Base-by-base conservation (phyloP, 35 echinoderm and acorn worm species). In the Stichopus chloronotus region DNA sequence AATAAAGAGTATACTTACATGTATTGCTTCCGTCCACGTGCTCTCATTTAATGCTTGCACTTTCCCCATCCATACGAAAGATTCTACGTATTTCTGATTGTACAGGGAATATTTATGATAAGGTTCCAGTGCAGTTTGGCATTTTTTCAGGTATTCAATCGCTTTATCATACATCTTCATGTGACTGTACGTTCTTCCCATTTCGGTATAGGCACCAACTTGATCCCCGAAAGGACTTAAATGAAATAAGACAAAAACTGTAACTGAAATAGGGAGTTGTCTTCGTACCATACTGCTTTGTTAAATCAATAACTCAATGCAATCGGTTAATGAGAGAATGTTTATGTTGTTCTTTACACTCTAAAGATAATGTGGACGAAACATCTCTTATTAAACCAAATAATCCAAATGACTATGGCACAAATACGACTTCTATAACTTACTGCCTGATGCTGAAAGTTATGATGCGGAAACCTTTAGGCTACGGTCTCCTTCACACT, bases 1-100 rank as follows among this genome's bases (percentile, higher is more conserved):
- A 43, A 43, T 43, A 43, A 43, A 43, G 30, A 43, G 30, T 43
- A 43, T 43, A 65, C 80, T 83, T 55, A 83, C 80, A 83, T 83
- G 43, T 56, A 53, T 52, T 12, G 80, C 80, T 55, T 83, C 52
- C 53, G 25, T 4, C 80, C 80, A 83, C 10, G 80, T 83, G 0
- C 80, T 83, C 52, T 83, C 80, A 55, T 83, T 83, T 56, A n/a
- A n/a, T 52, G 55, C 55, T 43, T 83, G 43, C 4, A 83, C 55
- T 20, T 83, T 16, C 6, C 80, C 80, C 10, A 83, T 52, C 19
- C 8, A 55, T 24, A 53, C 43, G 19, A 43, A 83, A 6, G 55
- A 13, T 19, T 83, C 13, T 7, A 83, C 80, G 55, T 83, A 83
- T 16, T 43, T 83, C 25, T 83, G 25, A 8, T 24, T 53, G 53